Conservation (phyloP, 1,140 invertebrate genomes). For the Drosophila chauvacae region DNA sequence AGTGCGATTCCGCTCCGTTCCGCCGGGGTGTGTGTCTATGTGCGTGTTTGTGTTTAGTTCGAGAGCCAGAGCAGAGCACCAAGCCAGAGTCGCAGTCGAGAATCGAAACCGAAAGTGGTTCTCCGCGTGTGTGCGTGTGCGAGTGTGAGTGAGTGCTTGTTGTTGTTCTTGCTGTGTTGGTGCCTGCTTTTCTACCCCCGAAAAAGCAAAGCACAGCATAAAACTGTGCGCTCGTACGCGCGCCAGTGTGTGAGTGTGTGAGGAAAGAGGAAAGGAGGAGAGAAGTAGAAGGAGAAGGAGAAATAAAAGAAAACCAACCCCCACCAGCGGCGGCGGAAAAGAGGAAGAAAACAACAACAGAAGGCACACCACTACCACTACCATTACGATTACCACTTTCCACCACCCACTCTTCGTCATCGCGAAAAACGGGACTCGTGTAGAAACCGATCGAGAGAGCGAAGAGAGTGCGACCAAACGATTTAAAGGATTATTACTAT, state of each 20-base stretch:
- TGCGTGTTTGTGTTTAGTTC: slow-evolving; percentile 74
- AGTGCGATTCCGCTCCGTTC: slow-evolving; percentile 78
- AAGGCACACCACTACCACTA: slow-evolving; percentile 44
- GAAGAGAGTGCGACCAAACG: slow-evolving; percentile 23
- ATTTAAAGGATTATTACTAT: slow-evolving; percentile 16
- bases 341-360: slow-evolving; percentile 62
- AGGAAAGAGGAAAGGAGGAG: slow-evolving; percentile 32
- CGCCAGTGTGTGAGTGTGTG: slow-evolving; percentile 49
- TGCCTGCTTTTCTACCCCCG: slow-evolving; percentile 75
- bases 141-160: slow-evolving; percentile 17
- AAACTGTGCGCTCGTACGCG: slow-evolving; percentile 71
- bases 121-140: slow-evolving; percentile 36
- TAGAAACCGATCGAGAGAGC: slow-evolving; percentile 21
- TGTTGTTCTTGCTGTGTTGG: slow-evolving; percentile 22
- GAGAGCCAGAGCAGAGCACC: slow-evolving; percentile 31
- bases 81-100: slow-evolving; percentile 32
- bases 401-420: slow-evolving; percentile 76
- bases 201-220: slow-evolving; percentile 82
- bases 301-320: slow-evolving; percentile 77
- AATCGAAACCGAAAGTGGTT: slow-evolving; percentile 83
- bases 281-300: slow-evolving; percentile 15
- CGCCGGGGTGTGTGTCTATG: slow-evolving; percentile 50
- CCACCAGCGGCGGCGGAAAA: slow-evolving; percentile 67
- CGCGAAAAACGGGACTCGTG: slow-evolving; percentile 18
- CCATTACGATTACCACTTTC: slow-evolving; percentile 41